phyloP scores from a whole-genome alignment of 2,888 invertebrate genomes.

The Cheiracanthium punctorium region DNA sequence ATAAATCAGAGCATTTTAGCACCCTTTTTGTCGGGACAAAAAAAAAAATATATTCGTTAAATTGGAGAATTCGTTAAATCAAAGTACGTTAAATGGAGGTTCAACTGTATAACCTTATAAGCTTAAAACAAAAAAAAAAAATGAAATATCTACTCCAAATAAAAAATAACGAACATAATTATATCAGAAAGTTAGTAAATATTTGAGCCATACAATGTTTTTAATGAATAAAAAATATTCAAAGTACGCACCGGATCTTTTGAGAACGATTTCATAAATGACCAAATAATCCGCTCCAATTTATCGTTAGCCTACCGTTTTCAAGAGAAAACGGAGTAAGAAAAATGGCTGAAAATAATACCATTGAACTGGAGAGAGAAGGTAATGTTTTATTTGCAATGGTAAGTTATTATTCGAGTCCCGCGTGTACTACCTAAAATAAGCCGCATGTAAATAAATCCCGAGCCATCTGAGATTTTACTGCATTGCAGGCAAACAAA shows the following conservation, averaged over 20 bases:
- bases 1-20: no score
- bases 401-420: slow-evolving; percentile 48
- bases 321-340: slow-evolving; percentile 19
- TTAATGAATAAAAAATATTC: no score
- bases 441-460: slow-evolving; percentile 47
- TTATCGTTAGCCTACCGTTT: slow-evolving; percentile 28
- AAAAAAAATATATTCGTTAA: no score
- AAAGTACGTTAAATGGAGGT: no score
- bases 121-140: no score
- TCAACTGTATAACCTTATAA: no score
- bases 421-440: slow-evolving; percentile 42
- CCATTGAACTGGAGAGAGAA: neutral
- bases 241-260: neutral
- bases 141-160: no score
- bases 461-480: slow-evolving; percentile 30
- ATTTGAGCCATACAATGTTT: no score
- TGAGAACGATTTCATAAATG: slow-evolving; percentile 24
- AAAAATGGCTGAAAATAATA: slow-evolving; percentile 20
- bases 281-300: slow-evolving; percentile 47
- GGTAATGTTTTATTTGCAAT: slow-evolving; percentile 59
- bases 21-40: no score
- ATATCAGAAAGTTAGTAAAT: no score
- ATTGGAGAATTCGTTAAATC: no score
- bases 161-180: no score
- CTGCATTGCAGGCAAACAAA: slow-evolving; percentile 2